A percentile compares a stretch with the other conserved stretches of the same genome.
Evolutionary conservation across 2,113 vertebrate species (phyloP).

Genomic region (Cavia porcellus): DNA sequence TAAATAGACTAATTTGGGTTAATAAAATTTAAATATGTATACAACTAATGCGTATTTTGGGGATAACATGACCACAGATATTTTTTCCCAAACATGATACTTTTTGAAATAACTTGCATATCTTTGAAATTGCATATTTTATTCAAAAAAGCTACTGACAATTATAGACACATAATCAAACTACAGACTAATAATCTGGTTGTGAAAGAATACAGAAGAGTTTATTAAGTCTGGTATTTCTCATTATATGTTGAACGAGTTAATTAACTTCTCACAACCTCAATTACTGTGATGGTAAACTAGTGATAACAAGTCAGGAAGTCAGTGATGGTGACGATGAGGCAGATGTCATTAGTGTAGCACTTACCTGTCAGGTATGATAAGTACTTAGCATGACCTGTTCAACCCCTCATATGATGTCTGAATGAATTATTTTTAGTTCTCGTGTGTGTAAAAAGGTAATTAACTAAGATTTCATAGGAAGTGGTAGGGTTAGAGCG

Average conservation of each 20-base stretch:
- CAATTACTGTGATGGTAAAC: neutral
- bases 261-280: neutral
- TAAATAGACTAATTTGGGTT: neutral
- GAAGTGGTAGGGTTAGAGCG: neutral
- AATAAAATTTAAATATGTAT: neutral
- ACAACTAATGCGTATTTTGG: neutral
- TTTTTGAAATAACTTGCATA: neutral
- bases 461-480: neutral
- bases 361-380: neutral
- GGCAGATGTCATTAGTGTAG: neutral
- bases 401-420: neutral
- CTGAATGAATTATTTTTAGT: neutral
- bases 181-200: neutral
- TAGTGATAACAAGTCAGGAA: neutral
- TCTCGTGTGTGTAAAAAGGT: neutral
- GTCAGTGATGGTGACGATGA: neutral
- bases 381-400: neutral
- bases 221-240: neutral
- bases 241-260: neutral
- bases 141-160: neutral
- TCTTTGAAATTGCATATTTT: conserved; percentile 23
- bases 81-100: neutral
- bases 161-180: neutral
- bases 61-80: neutral
- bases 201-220: neutral